These are phyloP conservation scores for Chloroclystis v-ata DNA, from an alignment of 2,888 invertebrate genomes.

Conservation along the genomic window DNA sequence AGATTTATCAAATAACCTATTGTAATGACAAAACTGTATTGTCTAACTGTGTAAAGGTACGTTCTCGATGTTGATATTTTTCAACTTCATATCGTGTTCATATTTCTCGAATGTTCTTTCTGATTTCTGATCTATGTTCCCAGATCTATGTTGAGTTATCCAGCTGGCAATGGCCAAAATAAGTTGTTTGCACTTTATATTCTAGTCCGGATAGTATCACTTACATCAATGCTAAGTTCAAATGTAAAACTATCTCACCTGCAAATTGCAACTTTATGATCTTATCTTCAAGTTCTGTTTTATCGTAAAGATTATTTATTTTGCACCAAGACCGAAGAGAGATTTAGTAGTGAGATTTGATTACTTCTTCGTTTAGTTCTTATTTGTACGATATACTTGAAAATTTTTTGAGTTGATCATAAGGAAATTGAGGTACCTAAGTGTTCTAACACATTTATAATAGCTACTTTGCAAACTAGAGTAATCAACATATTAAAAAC, in stretches of 20 bases:
- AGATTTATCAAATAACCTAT: no score
- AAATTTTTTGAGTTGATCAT: constrained; percentile 10
- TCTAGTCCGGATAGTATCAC: constrained; percentile 8
- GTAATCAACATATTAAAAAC: no score
- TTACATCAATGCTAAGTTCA: constrained; percentile 6
- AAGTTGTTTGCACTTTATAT: constrained; percentile 25
- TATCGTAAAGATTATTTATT: neutral
- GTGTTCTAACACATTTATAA: no score
- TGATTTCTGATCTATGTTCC: constrained; percentile 19
- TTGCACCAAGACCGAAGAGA: constrained; percentile 11
- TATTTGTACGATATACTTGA: constrained; percentile 10
- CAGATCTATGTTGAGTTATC: constrained; percentile 13
- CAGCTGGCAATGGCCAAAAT: constrained; percentile 32
- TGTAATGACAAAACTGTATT: no score
- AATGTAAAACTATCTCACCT: neutral
- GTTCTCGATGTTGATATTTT: no score
- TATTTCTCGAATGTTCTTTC: no score
- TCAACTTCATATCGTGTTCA: no score
- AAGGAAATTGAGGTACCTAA: constrained; percentile 11
- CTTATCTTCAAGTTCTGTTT: neutral
- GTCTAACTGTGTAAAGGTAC: no score
- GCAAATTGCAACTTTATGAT: neutral
- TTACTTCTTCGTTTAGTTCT: constrained; percentile 15
- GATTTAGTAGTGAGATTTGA: constrained; percentile 14
- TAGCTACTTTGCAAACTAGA: no score